Base-by-base conservation (phyloP, 1,140 invertebrate genomes). In the Tetranychus cinnabarinus region DNA sequence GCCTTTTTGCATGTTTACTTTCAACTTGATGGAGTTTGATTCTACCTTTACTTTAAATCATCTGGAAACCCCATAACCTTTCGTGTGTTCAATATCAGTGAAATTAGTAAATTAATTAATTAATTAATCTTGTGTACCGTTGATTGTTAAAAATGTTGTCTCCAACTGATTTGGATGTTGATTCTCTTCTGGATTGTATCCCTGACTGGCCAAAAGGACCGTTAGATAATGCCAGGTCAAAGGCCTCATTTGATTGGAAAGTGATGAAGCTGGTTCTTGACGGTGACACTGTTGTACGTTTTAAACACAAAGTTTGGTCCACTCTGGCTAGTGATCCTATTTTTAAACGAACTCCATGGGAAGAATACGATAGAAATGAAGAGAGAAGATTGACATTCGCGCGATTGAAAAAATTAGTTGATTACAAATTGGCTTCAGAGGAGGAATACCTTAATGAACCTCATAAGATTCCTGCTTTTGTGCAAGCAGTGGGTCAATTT, bases 221-320 rank as follows among this genome's bases (percentile, higher is more conserved):
- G 4, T 72, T 88, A 54, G 80, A 83, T 69, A 68, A 67, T 2
- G 86, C 85, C 72, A 77, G 86, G 66, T 80, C 79, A 65, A 76
- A 74, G 61, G 79, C 84, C 5, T 79, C 80, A 7, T 88, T 88
- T 68, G 76, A 84, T 69, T 88, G 85, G 84, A 85, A 85, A 70
- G 72, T 78, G 62, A 76, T 89, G 71, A 82, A 80, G 65, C 64
- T 84, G 47, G 77, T 82, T 59, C 72, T 87, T 55, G 82, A 86
- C 66, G 81, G 80, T 62, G 78, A 84, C 67, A 77, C 84, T 54
- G 72, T 80, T 58, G 71, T 86, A 36, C 77, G 77, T 70, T 78
- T 82, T 59, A 85, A 85, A 76, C 23, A 84, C 67, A 80, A 80
- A 70, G 75, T 92, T 63, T 91, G 84, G 82, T 77, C 80, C 35